Evolutionary conservation across 2,797 vertebrate genomes (phyloP).

Genomic region (Gymnopithys bicolor): DNA sequence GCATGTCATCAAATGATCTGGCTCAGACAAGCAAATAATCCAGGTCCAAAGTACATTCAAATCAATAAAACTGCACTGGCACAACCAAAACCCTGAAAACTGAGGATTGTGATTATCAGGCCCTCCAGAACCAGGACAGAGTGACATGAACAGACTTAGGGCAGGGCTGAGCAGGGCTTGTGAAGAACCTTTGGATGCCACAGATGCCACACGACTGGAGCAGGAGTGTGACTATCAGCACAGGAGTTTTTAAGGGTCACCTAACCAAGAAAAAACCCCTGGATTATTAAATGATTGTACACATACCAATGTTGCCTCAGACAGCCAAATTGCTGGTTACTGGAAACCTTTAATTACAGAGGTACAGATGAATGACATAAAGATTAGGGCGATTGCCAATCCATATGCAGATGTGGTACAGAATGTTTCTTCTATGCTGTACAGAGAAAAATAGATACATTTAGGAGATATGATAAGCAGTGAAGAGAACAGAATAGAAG

Average conservation of each 20-base stretch:
- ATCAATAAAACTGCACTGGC: background rate
- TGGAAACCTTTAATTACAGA: constrained; percentile 36
- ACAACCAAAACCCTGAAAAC: background rate
- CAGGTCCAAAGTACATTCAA: background rate
- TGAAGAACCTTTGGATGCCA: background rate
- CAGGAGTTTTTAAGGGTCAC: background rate
- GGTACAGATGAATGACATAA: background rate
- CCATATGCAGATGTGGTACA: background rate
- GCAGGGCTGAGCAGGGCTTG: background rate
- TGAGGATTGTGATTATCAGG: background rate
- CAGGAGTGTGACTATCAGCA: background rate
- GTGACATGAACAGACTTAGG: background rate
- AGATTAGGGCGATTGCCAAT: background rate
- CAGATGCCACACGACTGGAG: fast-evolving
- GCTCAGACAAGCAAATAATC: background rate
- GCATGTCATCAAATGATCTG: background rate
- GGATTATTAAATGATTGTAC: background rate
- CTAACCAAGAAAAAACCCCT: background rate
- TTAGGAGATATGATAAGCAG: background rate
- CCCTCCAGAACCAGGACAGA: background rate
- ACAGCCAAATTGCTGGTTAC: constrained; percentile 28
- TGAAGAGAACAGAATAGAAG: constrained; percentile 40
- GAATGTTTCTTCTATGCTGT: background rate
- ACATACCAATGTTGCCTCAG: background rate
- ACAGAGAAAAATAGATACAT: background rate